Evolutionary conservation across 2,113 vertebrate genomes (phyloP).

Genomic region (Sinocyclocheilus grahami): DNA sequence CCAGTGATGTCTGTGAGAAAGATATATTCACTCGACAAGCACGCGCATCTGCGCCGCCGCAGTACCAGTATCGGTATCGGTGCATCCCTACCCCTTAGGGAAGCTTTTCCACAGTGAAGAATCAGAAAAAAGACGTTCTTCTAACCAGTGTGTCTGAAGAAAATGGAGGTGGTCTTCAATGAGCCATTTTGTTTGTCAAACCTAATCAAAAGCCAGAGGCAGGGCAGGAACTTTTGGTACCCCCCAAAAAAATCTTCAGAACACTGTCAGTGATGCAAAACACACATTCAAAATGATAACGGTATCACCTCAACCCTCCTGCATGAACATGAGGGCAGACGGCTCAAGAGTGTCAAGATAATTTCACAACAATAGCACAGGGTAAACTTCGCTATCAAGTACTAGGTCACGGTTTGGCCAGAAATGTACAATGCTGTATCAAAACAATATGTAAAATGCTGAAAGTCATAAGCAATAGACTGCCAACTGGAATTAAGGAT

Average conservation of each 20-base stretch:
- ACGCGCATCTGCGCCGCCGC: too few relatives aligned
- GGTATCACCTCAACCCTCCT: not conserved
- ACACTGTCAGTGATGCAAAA: not conserved
- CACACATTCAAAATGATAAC: not conserved
- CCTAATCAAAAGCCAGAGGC: constrained; percentile 50
- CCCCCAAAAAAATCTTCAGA: constrained; percentile 16
- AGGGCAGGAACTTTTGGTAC: not conserved
- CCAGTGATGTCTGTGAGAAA: too few relatives aligned
- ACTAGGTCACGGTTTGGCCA: not conserved
- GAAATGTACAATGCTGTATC: not conserved
- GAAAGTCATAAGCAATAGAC: not conserved
- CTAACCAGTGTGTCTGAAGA: constrained; percentile 9
- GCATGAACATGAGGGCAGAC: not conserved
- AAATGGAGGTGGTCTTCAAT: constrained; percentile 41
- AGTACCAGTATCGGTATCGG: too few relatives aligned
- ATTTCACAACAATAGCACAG: not conserved
- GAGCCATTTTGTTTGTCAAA: constrained; percentile 56
- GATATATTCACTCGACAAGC: too few relatives aligned
- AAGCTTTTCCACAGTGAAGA: constrained; percentile 43
- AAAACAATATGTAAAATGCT: not conserved
- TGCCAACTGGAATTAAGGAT: not conserved
- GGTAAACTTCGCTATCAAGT: not conserved
- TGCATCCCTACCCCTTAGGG: constrained; percentile 11
- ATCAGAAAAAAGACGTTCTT: constrained; percentile 31
- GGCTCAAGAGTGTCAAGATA: not conserved